Percentiles rank a stretch among this genome's conserved stretches.
These are phyloP conservation scores for Dastarcus helophoroides DNA, from an alignment of 2,888 invertebrate species.

Conservation along the genomic window DNA sequence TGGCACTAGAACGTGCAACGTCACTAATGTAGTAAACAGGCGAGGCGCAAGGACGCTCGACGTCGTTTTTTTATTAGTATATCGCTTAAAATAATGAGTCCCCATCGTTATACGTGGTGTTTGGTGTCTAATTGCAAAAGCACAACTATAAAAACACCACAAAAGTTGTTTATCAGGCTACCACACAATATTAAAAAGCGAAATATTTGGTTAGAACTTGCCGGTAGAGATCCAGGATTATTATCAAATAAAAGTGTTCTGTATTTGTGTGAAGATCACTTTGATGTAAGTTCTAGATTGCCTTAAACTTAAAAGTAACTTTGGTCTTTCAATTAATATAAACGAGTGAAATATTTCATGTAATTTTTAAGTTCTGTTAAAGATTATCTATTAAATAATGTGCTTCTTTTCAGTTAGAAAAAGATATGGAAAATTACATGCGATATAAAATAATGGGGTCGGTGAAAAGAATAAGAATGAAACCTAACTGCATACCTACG, in stretches of 20 bases:
- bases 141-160: conserved; percentile 6
- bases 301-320: too few relatives aligned
- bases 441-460: conserved; percentile 9
- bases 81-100: too few relatives aligned
- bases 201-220: conserved; percentile 7
- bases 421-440: conserved; percentile 10
- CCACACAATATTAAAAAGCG: conserved; percentile 1
- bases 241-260: conserved; percentile 2
- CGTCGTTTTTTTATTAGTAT: too few relatives aligned
- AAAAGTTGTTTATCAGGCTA: conserved; percentile 5
- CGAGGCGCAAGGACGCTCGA: too few relatives aligned
- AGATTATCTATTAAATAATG: conserved; percentile 1
- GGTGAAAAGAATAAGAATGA: conserved; percentile 7
- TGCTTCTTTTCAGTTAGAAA: conserved; percentile 8
- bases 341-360: conserved; percentile 1
- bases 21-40: too few relatives aligned
- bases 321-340: too few relatives aligned
- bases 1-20: too few relatives aligned
- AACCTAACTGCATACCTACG: conserved; percentile 6
- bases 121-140: conserved; percentile 2
- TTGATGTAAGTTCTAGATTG: conserved; percentile 9
- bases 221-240: conserved; percentile 3
- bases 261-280: conserved; percentile 10
- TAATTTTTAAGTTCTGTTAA: neutral
- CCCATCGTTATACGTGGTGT: conserved; percentile 9